A percentile compares a stretch with the other conserved stretches of the same genome.
Evolutionary conservation across 2,113 vertebrate species (phyloP).

Genomic region (Neolamprologus brichardi): DNA sequence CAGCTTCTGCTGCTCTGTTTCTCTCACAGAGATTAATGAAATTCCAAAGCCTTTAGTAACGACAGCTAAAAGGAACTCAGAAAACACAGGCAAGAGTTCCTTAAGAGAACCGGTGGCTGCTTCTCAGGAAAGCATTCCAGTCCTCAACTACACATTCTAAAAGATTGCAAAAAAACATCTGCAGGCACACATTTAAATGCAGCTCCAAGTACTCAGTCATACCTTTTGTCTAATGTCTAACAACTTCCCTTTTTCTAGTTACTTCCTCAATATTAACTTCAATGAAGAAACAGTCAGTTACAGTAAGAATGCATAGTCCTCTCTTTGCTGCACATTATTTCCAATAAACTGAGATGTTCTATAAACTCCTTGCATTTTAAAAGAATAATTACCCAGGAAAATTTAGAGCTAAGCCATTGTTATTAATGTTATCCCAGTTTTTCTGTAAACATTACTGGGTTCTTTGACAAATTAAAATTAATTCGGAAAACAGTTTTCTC

Average conservation of each 20-base stretch:
- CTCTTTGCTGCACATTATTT: not conserved
- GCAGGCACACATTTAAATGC: not conserved
- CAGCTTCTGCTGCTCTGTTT: constrained; percentile 30
- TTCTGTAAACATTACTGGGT: not conserved
- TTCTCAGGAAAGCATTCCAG: not conserved
- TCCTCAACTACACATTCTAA: not conserved
- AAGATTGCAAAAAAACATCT: not conserved
- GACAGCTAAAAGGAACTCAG: constrained; percentile 30
- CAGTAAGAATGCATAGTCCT: not conserved
- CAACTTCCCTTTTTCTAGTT: not conserved
- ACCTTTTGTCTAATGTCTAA: not conserved
- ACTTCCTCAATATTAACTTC: not conserved
- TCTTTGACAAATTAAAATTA: not conserved
- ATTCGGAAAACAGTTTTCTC: not conserved
- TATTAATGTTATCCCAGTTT: not conserved
- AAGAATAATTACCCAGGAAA: not conserved
- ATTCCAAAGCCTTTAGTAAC: constrained; percentile 70
- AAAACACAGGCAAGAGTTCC: constrained; percentile 5
- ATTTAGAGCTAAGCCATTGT: not conserved
- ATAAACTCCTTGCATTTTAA: not conserved
- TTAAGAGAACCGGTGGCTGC: not conserved
- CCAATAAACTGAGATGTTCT: not conserved
- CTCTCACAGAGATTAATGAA: constrained; percentile 68
- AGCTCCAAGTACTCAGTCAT: not conserved
- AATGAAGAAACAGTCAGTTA: not conserved